Base-by-base conservation (phyloP, 2,797 vertebrate genomes). In the Okamejei kenojei region DNA sequence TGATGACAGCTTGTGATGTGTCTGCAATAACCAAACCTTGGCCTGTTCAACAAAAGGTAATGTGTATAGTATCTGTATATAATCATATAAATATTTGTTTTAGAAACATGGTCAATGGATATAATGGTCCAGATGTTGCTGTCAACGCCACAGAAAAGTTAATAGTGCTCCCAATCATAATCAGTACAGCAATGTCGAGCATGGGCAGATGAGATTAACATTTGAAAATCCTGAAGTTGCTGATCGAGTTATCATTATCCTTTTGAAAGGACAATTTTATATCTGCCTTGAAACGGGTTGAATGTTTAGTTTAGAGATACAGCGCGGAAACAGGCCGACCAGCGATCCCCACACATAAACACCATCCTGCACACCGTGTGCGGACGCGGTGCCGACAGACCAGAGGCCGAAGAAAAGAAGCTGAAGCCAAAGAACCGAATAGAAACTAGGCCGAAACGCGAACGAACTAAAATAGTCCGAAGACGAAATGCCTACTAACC, bases 1-100 rank as follows among this genome's bases (percentile, higher is more conserved):
- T 99, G 96, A 99, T 99, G 99, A 99, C 99, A 65, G 98, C 98
- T 0, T 99, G 98, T 93, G 99, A 99, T 94, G 97, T 99, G 93
- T 99, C 98, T 45, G 99, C 99, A 32, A 99, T 99, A 95, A 99
- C 98, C n/a, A 99, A 99, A 94, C 99, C 99, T 29, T 99, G 99
- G 99, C 98, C 98, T 2, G 97, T 99, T 93, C 98, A 99, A 94
- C 98, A 98, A 93, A 97, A 97, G 97, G 99, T 99, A 96, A 93
- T 95, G 94, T 35, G 45, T 38, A 74, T 35, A 58, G 21, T 74
- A 68, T 86, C 19, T 32, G 63, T 68, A 15, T 17, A 68, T 68
- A 21, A 26, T 84, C 11, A 23, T 84, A 15, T 61, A 61, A 84
- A 65, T 65, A 6, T 17, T 88, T 15, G 1, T 63, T 65, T 61